Conservation (phyloP, 2,888 invertebrate species). For the Ectemnius continuus region DNA sequence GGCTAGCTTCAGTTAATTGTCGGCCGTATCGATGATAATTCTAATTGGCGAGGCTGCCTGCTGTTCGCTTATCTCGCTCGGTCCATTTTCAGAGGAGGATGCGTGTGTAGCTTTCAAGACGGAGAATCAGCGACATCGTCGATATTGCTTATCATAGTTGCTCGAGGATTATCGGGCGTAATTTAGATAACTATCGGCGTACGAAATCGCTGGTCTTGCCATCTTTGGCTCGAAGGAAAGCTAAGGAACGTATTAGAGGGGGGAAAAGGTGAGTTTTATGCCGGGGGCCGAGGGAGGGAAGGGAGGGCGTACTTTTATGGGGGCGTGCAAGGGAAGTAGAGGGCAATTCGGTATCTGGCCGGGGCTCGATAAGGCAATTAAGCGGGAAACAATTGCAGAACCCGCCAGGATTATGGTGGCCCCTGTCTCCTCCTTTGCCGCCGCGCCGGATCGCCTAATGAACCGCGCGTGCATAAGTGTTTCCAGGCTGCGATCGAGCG, state of each 20-base stretch:
- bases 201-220: constrained; percentile 17
- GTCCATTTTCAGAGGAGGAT: too few relatives aligned
- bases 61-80: constrained; percentile 6
- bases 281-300: too few relatives aligned
- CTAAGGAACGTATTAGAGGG: neutral
- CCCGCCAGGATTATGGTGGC: constrained; percentile 44
- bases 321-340: constrained; percentile 42
- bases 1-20: constrained; percentile 16
- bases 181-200: neutral
- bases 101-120: too few relatives aligned
- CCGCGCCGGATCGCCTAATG: constrained; percentile 43
- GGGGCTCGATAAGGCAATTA: constrained; percentile 60
- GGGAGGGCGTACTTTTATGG: constrained; percentile 43
- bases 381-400: constrained; percentile 57
- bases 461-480: constrained; percentile 58
- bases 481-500: constrained; percentile 42
- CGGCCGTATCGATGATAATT: constrained; percentile 12
- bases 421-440: constrained; percentile 32
- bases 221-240: constrained; percentile 13
- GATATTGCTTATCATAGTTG: constrained; percentile 9
- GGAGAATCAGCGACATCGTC: too few relatives aligned
- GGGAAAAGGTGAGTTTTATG: constrained; percentile 14
- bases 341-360: constrained; percentile 43
- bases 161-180: constrained; percentile 18
- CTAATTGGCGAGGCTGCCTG: constrained; percentile 24